Percentiles rank a stretch among this genome's conserved stretches.
These are phyloP conservation scores for Pterois miles DNA, from an alignment of 2,797 vertebrate genomes.

Conservation along the genomic window DNA sequence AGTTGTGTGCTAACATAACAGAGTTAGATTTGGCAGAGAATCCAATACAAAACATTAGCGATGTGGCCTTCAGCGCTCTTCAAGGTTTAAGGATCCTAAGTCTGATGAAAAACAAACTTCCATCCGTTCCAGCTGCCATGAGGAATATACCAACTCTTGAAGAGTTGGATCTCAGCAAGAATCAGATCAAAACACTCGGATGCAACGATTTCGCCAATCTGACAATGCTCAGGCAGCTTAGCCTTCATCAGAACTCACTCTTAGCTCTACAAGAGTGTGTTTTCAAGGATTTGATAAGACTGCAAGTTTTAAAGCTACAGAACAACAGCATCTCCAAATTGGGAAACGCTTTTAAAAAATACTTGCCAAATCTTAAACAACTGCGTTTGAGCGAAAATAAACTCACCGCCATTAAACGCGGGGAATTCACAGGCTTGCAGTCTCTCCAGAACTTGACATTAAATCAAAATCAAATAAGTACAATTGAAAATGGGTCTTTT, in stretches of 20 bases:
- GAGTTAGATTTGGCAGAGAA: slow-evolving; percentile 63
- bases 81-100: slow-evolving; percentile 44
- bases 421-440: slow-evolving; percentile 47
- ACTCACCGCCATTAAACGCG: slow-evolving; percentile 19
- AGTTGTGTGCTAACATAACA: slow-evolving; percentile 57
- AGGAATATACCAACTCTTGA: slow-evolving; percentile 58
- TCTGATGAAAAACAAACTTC: slow-evolving; percentile 62
- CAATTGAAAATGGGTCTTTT: slow-evolving; percentile 48
- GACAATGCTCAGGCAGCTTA: slow-evolving; percentile 57
- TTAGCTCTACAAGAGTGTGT: slow-evolving; percentile 43
- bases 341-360: slow-evolving; percentile 42
- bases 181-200: slow-evolving; percentile 56
- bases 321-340: slow-evolving; percentile 54
- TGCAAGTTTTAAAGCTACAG: slow-evolving; percentile 67
- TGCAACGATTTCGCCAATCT: slow-evolving; percentile 68
- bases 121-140: slow-evolving; percentile 50
- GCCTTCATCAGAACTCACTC: slow-evolving; percentile 66
- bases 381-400: slow-evolving; percentile 66
- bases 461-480: slow-evolving; percentile 56
- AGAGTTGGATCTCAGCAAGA: slow-evolving; percentile 74
- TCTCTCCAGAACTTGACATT: slow-evolving; percentile 66
- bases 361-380: slow-evolving; percentile 58
- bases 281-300: slow-evolving; percentile 57
- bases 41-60: slow-evolving; percentile 26
- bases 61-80: slow-evolving; percentile 51